Base-by-base conservation (phyloP, 1,140 invertebrate species). In the Ptiloglossa arizonensis region DNA sequence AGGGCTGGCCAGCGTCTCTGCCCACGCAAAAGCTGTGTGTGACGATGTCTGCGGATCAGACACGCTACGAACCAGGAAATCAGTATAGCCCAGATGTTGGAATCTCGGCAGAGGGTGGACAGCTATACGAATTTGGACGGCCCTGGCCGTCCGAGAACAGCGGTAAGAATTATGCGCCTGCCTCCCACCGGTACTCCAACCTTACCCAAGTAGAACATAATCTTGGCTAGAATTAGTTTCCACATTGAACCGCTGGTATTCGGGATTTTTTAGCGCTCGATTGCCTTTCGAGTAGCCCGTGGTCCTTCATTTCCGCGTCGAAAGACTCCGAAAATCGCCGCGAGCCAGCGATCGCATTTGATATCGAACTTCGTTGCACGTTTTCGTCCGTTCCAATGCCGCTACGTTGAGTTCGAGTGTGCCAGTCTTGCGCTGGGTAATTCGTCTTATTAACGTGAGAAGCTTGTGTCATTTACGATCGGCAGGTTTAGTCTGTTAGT, bases 1-100 rank as follows among this genome's bases (percentile, higher is more conserved):
- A 91, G 90, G 90, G 90, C 87, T 91, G 86, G 88, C 89, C 90
- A 90, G 88, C 85, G 82, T 64, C 62, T 85, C 90, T 89, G 87
- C 90, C 90, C 90, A 91, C 90, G 86, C 85, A 27, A 59, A 72
- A 73, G 64, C 68, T 63, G n/a, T 1, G 35, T 6, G 60, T 48
- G 41, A 29, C 67, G 72, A 41, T 54, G 75, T 48, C 52, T 52
- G 77, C 71, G 81, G 62, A 79, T 72, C 76, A 50, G 77, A 63
- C 74, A 46, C 17, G 62, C 54, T 38, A 64, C 56, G 76, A 64
- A 74, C 60, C 81, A 83, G 82, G 82, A 83, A 83, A 79, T 79
- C 24, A 32, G 52, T 59, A 44, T 64, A 56, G 70, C 48, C 19
- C 54, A 44, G 50, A 60, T 35, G 50, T 52, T 17, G 71, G 70